Conservation (phyloP, 2,113 vertebrate species). For the Neopipo cinnamomea region DNA sequence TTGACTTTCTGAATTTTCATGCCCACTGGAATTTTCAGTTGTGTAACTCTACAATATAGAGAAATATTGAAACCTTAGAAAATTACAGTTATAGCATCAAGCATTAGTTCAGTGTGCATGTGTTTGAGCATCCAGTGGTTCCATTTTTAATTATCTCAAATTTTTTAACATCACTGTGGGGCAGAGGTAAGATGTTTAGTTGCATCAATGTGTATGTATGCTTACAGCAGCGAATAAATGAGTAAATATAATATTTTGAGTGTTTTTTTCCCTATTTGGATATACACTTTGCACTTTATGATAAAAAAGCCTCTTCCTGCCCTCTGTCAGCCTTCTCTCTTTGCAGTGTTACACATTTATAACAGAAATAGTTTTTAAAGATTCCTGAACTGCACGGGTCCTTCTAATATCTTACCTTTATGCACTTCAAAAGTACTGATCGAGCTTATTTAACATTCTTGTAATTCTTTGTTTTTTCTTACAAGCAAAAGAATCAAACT, state of each 20-base stretch:
- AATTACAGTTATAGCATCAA: not conserved
- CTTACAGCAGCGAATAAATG: not conserved
- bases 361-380: not conserved
- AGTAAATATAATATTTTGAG: not conserved
- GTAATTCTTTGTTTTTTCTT: not conserved
- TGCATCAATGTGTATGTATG: not conserved
- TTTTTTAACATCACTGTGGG: not conserved
- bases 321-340: not conserved
- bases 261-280: not conserved
- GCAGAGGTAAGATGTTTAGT: not conserved
- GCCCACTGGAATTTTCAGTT: not conserved
- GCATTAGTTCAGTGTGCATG: not conserved
- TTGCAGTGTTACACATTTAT: not conserved
- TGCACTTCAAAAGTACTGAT: not conserved
- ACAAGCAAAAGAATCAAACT: not conserved
- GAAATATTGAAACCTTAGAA: not conserved
- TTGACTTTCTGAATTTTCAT: not conserved
- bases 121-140: not conserved
- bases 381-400: not conserved
- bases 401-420: not conserved
- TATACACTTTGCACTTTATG: not conserved
- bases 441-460: not conserved
- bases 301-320: not conserved
- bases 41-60: not conserved
- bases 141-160: not conserved